Evolutionary conservation across 2,113 vertebrate species (phyloP).

Genomic region (Helogale parvula): DNA sequence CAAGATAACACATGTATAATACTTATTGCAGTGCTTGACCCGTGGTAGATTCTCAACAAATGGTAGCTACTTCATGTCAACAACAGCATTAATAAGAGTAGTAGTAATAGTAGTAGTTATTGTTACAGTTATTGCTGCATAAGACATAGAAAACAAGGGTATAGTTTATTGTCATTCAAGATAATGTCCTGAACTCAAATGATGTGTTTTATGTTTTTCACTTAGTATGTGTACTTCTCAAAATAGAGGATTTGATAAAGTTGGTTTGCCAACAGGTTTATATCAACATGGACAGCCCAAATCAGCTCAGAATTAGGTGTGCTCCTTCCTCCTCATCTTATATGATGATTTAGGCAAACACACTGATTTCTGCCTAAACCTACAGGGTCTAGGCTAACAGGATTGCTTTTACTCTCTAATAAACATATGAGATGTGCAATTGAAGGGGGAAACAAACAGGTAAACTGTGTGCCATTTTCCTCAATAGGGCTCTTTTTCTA

Average conservation of each 20-base stretch:
- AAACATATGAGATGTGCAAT: not conserved
- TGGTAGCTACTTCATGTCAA: not conserved
- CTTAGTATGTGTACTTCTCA: not conserved
- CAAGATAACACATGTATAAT: not conserved
- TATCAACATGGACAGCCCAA: not conserved
- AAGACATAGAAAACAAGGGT: not conserved
- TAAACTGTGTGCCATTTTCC: not conserved
- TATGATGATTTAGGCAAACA: not conserved
- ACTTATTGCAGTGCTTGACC: not conserved
- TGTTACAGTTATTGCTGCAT: not conserved
- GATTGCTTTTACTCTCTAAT: not conserved
- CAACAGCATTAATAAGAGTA: not conserved
- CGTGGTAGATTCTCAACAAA: not conserved
- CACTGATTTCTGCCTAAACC: not conserved
- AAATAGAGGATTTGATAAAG: not conserved
- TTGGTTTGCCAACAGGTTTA: not conserved
- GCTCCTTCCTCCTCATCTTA: not conserved
- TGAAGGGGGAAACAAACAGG: not conserved
- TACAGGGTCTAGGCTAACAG: not conserved
- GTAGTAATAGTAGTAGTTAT: not conserved
- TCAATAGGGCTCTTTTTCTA: not conserved
- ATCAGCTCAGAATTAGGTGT: not conserved
- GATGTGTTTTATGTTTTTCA: conserved; percentile 13
- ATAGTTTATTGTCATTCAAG: not conserved
- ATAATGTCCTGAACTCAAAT: not conserved